Conservation (phyloP, 1,140 invertebrate species). For the Eulimnadia texana region DNA sequence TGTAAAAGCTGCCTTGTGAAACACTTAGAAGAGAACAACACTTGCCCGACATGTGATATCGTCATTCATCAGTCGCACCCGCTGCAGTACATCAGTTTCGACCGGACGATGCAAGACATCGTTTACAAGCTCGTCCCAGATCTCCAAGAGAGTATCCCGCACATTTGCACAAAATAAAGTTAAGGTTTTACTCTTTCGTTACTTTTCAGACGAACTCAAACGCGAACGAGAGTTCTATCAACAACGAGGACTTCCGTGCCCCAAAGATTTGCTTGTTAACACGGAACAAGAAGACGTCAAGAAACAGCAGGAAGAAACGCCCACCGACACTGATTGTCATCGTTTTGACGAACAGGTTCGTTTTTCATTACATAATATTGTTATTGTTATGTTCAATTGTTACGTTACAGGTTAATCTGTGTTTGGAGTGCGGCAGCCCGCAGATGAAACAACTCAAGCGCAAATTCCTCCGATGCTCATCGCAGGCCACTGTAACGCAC, state of each 20-base stretch:
- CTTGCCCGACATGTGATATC: constrained; percentile 89
- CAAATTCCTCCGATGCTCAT: constrained; percentile 83
- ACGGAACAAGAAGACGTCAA: constrained; percentile 47
- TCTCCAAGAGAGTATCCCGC: constrained; percentile 75
- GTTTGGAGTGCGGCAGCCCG: constrained; percentile 63
- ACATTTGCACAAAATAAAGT: too few relatives aligned
- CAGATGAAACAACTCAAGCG: constrained; percentile 70
- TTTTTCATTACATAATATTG: neutral
- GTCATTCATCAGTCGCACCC: constrained; percentile 97
- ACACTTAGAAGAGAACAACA: constrained; percentile 91
- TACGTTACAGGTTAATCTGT: constrained; percentile 59
- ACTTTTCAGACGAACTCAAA: constrained; percentile 58
- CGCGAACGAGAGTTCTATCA: constrained; percentile 76
- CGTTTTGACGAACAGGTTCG: constrained; percentile 81
- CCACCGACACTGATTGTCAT: constrained; percentile 72
- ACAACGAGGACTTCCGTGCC: constrained; percentile 64
- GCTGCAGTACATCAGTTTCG: constrained; percentile 90
- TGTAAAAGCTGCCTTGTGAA: constrained; percentile 97
- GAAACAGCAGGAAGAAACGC: constrained; percentile 38
- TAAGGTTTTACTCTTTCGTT: constrained; percentile 4
- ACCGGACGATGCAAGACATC: constrained; percentile 96
- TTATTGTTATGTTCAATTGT: constrained; percentile 10
- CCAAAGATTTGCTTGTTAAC: constrained; percentile 58
- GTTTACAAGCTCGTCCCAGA: constrained; percentile 92
- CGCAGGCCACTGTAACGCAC: constrained; percentile 90